Percentiles rank a stretch among this genome's conserved stretches.
These are phyloP conservation scores for Vespertilio murinus DNA, from an alignment of 2,797 vertebrate genomes.

Conservation along the genomic window DNA sequence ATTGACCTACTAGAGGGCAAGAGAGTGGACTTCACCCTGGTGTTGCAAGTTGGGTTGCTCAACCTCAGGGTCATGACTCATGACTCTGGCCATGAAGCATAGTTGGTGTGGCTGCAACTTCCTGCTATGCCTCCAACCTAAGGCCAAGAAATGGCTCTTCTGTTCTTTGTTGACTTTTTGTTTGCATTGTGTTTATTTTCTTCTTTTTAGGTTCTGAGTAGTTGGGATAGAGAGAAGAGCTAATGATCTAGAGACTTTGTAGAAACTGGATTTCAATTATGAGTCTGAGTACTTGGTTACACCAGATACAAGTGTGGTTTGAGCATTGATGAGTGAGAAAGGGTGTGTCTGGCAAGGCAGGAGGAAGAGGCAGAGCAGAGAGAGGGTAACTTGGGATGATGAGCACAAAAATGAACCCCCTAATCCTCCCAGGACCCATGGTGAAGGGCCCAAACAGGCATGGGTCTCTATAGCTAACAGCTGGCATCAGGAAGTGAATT, in stretches of 20 bases:
- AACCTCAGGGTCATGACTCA: background rate
- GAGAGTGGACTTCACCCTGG: background rate
- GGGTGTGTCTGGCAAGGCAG: background rate
- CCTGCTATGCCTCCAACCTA: background rate
- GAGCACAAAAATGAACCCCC: background rate
- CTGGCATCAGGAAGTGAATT: background rate
- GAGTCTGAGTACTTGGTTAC: background rate
- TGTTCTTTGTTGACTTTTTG: background rate
- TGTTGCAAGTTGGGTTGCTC: background rate
- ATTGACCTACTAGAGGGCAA: background rate
- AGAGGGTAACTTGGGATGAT: background rate
- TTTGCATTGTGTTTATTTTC: conserved; percentile 53
- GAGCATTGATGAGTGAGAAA: background rate
- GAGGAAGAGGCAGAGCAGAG: background rate
- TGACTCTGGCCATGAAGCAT: background rate
- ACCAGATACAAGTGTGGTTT: background rate
- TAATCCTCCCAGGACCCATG: background rate
- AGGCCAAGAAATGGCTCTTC: background rate
- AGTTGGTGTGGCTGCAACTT: background rate
- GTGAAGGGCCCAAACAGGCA: background rate
- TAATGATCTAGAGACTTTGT: background rate
- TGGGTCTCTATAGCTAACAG: background rate
- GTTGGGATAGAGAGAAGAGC: conserved; percentile 30
- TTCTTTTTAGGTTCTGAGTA: conserved; percentile 48
- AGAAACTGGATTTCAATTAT: background rate